Conservation (phyloP, 2,888 invertebrate species). For the Drosophila limbata region DNA sequence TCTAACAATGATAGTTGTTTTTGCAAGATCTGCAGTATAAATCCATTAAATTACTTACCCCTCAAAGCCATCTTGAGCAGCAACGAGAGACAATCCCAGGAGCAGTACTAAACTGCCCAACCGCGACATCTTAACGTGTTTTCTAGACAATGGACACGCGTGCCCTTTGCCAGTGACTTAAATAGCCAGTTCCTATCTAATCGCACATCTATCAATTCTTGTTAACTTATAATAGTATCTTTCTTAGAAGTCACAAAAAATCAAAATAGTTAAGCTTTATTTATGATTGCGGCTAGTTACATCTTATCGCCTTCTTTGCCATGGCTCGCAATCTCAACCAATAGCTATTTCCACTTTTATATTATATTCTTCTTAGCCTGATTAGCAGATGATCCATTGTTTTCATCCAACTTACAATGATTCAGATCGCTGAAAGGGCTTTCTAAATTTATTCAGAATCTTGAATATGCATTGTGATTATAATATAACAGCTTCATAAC, state of each 20-base stretch:
- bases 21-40: no score
- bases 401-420: background rate
- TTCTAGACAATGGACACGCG: background rate
- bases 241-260: conserved; percentile 15
- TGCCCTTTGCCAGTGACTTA: conserved; percentile 32
- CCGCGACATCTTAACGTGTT: conserved; percentile 51
- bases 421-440: background rate
- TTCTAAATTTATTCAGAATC: background rate
- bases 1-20: conserved; percentile 44
- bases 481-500: background rate
- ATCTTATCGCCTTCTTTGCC: conserved; percentile 69
- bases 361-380: conserved; percentile 12
- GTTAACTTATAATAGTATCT: conserved; percentile 5
- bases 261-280: conserved; percentile 41
- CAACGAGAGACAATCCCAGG: conserved; percentile 40
- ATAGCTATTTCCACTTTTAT: conserved; percentile 88
- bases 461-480: background rate
- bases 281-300: conserved; percentile 38
- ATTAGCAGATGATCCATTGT: background rate
- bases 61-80: conserved; percentile 38
- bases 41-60: conserved; percentile 43
- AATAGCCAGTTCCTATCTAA: conserved; percentile 60
- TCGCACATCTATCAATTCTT: conserved; percentile 40
- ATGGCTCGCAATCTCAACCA: conserved; percentile 85
- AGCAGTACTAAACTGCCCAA: conserved; percentile 40